phyloP scores from a whole-genome alignment of 2,113 vertebrate genomes.

The Entosphenus tridentatus region DNA sequence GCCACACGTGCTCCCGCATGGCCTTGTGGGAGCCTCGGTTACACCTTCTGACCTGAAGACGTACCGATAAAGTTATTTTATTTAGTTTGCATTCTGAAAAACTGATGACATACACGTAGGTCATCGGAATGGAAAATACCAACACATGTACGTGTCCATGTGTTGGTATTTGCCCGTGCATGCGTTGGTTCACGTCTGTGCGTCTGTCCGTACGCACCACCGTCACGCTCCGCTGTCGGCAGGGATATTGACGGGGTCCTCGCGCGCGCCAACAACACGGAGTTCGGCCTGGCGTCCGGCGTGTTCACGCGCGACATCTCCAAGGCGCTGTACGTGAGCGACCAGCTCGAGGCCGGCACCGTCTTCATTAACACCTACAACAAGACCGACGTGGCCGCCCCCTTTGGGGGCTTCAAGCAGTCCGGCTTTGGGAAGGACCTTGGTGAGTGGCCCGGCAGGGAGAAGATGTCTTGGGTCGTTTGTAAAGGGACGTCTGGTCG shows the following conservation, averaged over 20 bases:
- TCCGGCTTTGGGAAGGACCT: constrained; percentile 94
- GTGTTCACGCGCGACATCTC: constrained; percentile 79
- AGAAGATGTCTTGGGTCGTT: neutral
- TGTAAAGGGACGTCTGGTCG: no score
- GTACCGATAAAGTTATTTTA: no score
- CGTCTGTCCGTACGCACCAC: no score
- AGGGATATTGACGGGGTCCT: constrained; percentile 72
- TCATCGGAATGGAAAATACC: no score
- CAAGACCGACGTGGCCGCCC: constrained; percentile 81
- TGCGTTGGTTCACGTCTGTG: no score
- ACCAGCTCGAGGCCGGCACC: constrained; percentile 67
- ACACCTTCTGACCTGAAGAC: no score
- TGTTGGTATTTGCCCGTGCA: no score
- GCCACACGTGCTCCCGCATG: no score
- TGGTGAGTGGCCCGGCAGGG: constrained; percentile 23
- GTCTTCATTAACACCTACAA: constrained; percentile 96
- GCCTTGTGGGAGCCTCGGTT: no score
- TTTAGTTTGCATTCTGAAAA: no score
- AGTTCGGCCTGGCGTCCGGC: constrained; percentile 78
- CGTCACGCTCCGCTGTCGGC: neutral
- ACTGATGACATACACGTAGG: no score
- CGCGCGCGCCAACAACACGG: constrained; percentile 53
- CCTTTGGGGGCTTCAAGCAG: constrained; percentile 86
- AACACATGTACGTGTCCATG: no score
- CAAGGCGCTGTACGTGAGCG: constrained; percentile 83